Percentiles rank a stretch among this genome's conserved stretches.
Evolutionary conservation across 2,888 invertebrate genomes (phyloP).

Genomic region (Eupithecia pulchellata): DNA sequence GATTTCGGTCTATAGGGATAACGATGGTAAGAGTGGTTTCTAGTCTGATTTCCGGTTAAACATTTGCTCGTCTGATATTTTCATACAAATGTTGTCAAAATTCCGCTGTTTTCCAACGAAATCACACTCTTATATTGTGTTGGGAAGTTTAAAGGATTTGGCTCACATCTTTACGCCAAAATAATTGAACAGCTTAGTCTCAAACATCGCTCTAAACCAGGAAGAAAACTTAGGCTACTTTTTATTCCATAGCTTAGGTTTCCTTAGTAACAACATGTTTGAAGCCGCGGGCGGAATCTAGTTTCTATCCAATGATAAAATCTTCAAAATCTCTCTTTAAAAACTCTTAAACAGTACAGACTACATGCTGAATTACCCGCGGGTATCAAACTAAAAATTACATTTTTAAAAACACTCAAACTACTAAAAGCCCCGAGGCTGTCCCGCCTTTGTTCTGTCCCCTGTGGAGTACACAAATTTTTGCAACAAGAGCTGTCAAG

Average conservation of each 20-base stretch:
- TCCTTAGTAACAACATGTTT: too few species aligned
- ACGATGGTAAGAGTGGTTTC: not conserved
- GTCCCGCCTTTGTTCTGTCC: conserved; percentile 28
- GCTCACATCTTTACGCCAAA: too few species aligned
- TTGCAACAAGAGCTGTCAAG: conserved; percentile 39
- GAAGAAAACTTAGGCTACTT: too few species aligned
- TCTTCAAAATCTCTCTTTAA: not conserved
- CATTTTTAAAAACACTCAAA: conserved; percentile 32
- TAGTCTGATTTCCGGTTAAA: not conserved
- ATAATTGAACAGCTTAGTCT: too few species aligned
- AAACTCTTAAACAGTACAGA: not conserved
- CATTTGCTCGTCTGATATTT: not conserved
- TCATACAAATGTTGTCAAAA: not conserved
- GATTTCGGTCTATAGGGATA: not conserved
- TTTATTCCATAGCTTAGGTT: too few species aligned
- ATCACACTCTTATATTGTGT: not conserved
- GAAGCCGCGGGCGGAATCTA: too few species aligned
- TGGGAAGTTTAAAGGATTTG: too few species aligned
- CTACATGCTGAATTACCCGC: not conserved
- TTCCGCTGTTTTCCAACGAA: not conserved
- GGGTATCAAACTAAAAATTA: conserved; percentile 3
- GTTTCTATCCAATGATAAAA: too few species aligned
- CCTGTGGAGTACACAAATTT: conserved; percentile 35
- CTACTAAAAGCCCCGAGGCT: conserved; percentile 25
- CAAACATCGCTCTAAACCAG: too few species aligned